A percentile compares a stretch with the other conserved stretches of the same genome.
Evolutionary conservation across 2,113 vertebrate genomes (phyloP).

Genomic region (Grantiella picta): DNA sequence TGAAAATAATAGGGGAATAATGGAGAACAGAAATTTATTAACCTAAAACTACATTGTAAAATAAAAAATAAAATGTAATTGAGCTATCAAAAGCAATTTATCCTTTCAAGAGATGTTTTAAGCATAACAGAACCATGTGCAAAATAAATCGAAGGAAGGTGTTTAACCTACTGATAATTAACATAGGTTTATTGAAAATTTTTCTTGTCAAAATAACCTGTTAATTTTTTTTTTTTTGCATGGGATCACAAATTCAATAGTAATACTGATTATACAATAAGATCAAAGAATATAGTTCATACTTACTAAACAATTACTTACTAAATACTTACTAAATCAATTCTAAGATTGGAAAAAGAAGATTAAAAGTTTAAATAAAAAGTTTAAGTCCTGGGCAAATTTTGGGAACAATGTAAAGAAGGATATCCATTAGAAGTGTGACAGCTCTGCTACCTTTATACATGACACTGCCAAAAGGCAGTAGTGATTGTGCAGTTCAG

Average conservation of each 20-base stretch:
- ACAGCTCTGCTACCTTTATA: neutral
- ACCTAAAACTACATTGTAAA: neutral
- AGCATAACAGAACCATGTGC: neutral
- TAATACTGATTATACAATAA: neutral
- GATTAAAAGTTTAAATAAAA: neutral
- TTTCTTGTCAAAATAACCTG: neutral
- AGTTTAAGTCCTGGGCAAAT: neutral
- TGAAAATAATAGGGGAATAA: neutral
- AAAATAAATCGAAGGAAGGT: neutral
- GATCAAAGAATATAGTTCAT: neutral
- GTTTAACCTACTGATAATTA: neutral
- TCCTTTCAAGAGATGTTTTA: neutral
- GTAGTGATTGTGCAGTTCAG: neutral
- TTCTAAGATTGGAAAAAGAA: neutral
- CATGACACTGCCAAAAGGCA: neutral
- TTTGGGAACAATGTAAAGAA: neutral
- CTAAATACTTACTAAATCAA: neutral
- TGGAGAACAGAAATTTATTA: neutral
- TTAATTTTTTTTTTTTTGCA: neutral
- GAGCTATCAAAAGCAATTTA: neutral
- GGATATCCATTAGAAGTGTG: neutral
- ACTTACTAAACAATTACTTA: neutral
- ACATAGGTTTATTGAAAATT: neutral
- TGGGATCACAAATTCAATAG: neutral
- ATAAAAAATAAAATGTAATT: neutral